phyloP scores from a whole-genome alignment of 37 sponge, comb jelly and placozoan species.

The Oopsacas minuta region DNA sequence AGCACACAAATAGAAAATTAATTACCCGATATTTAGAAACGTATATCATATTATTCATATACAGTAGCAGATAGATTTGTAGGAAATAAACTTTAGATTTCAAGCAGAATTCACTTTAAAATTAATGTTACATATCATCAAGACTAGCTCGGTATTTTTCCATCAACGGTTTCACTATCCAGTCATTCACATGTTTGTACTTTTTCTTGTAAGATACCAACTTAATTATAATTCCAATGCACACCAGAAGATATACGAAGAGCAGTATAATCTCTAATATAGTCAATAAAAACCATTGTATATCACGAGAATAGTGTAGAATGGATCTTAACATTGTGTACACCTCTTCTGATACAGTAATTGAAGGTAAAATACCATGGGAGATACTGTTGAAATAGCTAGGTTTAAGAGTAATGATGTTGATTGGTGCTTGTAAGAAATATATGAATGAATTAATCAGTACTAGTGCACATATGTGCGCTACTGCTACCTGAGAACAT shows the following conservation, averaged over 20 bases:
- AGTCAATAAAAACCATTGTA: background rate
- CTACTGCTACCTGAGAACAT: background rate
- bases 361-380: background rate
- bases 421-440: background rate
- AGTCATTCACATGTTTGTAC: background rate
- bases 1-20: no score
- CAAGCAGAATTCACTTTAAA: no score
- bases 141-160: background rate
- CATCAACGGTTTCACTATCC: background rate
- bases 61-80: no score
- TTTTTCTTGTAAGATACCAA: background rate
- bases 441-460: background rate
- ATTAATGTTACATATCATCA: no score
- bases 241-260: background rate
- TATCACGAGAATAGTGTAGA: no score
- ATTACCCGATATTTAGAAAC: no score
- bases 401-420: background rate
- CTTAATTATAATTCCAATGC: background rate
- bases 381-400: background rate
- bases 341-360: no score
- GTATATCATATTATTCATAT: no score
- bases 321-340: no score
- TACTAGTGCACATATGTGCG: background rate
- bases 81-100: no score
- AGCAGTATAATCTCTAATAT: background rate